phyloP scores from a whole-genome alignment of 2,797 vertebrate genomes.

The Poliocrania exsul region DNA sequence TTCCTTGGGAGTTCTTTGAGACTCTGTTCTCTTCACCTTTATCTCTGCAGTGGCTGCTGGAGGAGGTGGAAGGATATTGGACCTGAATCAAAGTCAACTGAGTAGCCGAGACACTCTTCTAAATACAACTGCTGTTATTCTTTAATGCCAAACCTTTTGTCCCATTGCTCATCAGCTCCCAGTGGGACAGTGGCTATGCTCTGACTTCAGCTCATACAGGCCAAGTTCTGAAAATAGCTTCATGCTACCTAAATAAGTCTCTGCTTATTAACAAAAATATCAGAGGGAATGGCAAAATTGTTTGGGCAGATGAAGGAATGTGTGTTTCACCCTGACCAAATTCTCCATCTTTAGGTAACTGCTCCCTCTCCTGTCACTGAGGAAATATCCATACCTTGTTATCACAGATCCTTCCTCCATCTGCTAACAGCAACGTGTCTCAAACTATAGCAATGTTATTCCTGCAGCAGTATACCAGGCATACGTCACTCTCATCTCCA shows the following conservation, averaged over 20 bases:
- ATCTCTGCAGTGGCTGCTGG: neutral
- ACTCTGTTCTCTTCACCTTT: neutral
- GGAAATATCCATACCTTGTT: neutral
- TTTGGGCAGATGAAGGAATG: neutral
- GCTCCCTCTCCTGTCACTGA: neutral
- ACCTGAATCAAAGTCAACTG: neutral
- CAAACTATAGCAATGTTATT: neutral
- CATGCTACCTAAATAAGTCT: neutral
- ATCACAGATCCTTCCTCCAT: neutral
- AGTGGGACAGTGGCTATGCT: neutral
- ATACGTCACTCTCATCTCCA: neutral
- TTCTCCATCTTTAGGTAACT: neutral
- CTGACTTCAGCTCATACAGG: neutral
- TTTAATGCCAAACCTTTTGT: neutral
- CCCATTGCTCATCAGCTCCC: neutral
- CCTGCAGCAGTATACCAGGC: neutral
- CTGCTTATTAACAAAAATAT: neutral
- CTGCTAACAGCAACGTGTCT: neutral
- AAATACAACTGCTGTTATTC: neutral
- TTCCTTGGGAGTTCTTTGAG: neutral
- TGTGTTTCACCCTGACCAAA: neutral
- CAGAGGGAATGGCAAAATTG: neutral
- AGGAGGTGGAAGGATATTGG: neutral
- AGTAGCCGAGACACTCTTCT: neutral
- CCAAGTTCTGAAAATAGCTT: neutral